Percentiles rank a stretch among this genome's conserved stretches.
phyloP scores from a whole-genome alignment of 2,113 vertebrate species.

The Dolichallabes microphthalmus region DNA sequence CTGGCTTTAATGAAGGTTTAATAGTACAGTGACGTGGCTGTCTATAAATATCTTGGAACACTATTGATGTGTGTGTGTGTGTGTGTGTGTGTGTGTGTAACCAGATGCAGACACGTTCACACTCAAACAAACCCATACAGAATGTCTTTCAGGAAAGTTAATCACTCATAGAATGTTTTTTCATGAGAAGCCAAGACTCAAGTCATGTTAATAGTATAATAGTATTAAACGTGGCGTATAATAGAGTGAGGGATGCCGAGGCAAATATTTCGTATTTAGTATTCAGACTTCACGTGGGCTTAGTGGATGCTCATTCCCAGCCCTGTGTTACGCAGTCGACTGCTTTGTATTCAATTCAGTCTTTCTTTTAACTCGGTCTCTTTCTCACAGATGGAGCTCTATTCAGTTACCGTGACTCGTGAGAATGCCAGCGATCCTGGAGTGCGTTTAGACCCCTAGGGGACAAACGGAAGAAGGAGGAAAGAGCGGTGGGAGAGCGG shows the following conservation, averaged over 20 bases:
- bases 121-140: not conserved
- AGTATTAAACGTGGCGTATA: not conserved
- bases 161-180: not conserved
- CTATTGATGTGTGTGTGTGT: conserved; percentile 21
- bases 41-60: conserved; percentile 27
- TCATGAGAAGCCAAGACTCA: not conserved
- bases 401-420: conserved; percentile 44
- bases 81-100: conserved; percentile 14
- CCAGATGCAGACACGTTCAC: conserved; percentile 1
- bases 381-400: conserved; percentile 41
- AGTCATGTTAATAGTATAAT: not conserved
- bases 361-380: conserved; percentile 28
- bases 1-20: conserved; percentile 45
- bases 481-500: conserved; percentile 1
- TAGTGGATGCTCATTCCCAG: not conserved
- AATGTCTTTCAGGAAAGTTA: not conserved
- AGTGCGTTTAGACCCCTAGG: conserved; percentile 40
- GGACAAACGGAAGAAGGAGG: conserved; percentile 18
- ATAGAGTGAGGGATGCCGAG: not conserved
- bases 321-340: not conserved
- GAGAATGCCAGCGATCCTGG: conserved; percentile 48
- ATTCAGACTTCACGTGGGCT: not conserved
- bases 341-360: conserved; percentile 15
- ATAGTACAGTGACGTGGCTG: conserved; percentile 20
- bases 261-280: not conserved